Evolutionary conservation across 2,888 invertebrate species (phyloP).

Genomic region (Phania funesta): DNA sequence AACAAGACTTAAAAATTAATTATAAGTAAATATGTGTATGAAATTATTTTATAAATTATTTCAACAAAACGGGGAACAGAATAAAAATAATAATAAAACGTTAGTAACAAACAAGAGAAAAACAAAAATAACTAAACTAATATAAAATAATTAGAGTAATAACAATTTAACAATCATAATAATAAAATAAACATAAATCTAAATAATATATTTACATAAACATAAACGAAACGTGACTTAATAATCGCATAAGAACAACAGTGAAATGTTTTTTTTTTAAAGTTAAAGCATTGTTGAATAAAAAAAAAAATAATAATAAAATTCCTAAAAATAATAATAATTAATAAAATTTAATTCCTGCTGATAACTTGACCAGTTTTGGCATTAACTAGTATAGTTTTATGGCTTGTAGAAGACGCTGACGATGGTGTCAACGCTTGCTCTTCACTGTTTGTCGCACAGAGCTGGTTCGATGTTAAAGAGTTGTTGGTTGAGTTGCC

Average conservation of each 20-base stretch:
- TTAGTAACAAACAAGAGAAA: slow-evolving; percentile 60
- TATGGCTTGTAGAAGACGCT: slow-evolving; percentile 71
- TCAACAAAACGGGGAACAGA: slow-evolving; percentile 47
- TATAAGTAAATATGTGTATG: too few species aligned
- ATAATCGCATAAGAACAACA: slow-evolving; percentile 13
- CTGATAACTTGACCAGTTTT: slow-evolving; percentile 80
- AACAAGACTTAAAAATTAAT: slow-evolving; percentile 32
- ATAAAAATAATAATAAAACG: slow-evolving; percentile 38
- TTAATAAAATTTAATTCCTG: slow-evolving; percentile 74
- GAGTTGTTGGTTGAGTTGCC: background rate
- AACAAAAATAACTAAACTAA: slow-evolving; percentile 38
- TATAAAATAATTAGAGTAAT: slow-evolving; percentile 32
- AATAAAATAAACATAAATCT: slow-evolving; percentile 27
- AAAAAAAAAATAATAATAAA: slow-evolving; percentile 1
- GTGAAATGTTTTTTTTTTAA: background rate
- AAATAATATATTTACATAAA: slow-evolving; percentile 20
- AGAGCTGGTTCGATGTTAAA: slow-evolving; percentile 20
- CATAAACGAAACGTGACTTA: slow-evolving; percentile 43
- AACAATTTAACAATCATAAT: slow-evolving; percentile 48
- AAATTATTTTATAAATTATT: slow-evolving; percentile 43
- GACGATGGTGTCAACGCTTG: slow-evolving; percentile 26
- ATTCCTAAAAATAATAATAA: slow-evolving; percentile 10
- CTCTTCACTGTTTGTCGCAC: slow-evolving; percentile 37
- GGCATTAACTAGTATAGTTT: slow-evolving; percentile 80
- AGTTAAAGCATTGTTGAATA: slow-evolving; percentile 25